phyloP scores from a whole-genome alignment of 2,797 vertebrate species.

The Petrocephalus sullivani region DNA sequence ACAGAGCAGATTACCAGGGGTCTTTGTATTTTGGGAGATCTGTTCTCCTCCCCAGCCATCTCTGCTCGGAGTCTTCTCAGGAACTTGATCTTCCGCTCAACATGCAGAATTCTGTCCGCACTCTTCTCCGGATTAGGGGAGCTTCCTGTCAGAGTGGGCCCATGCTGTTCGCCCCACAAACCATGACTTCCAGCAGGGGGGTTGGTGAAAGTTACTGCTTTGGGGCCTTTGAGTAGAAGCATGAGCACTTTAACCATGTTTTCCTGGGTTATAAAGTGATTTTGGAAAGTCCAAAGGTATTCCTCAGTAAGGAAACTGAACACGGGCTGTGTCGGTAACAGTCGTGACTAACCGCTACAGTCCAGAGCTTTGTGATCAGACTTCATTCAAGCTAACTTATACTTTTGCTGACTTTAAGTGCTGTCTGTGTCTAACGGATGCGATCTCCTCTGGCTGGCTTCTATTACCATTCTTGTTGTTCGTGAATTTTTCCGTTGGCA shows the following conservation, averaged over 20 bases:
- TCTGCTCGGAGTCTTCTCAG: background rate
- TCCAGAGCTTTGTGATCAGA: background rate
- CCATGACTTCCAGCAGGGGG: background rate
- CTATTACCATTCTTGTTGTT: background rate
- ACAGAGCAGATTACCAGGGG: background rate
- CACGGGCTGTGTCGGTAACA: background rate
- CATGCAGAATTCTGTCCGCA: background rate
- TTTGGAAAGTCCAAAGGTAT: background rate
- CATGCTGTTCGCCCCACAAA: background rate
- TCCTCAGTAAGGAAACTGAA: background rate
- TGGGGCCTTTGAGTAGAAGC: background rate
- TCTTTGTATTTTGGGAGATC: background rate
- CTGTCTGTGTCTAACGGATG: background rate
- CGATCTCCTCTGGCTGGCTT: background rate
- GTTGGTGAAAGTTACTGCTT: background rate
- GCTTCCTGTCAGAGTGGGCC: background rate
- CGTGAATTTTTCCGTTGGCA: background rate
- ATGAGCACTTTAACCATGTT: background rate
- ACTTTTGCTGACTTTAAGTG: background rate
- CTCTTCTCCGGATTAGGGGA: background rate
- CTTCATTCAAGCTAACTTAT: background rate
- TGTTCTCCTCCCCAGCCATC: background rate
- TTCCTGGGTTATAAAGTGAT: background rate
- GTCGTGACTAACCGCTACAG: background rate
- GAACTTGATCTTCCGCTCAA: background rate